Evolutionary conservation across 2,888 invertebrate species (phyloP).

Genomic region (Meandrusa payeni): DNA sequence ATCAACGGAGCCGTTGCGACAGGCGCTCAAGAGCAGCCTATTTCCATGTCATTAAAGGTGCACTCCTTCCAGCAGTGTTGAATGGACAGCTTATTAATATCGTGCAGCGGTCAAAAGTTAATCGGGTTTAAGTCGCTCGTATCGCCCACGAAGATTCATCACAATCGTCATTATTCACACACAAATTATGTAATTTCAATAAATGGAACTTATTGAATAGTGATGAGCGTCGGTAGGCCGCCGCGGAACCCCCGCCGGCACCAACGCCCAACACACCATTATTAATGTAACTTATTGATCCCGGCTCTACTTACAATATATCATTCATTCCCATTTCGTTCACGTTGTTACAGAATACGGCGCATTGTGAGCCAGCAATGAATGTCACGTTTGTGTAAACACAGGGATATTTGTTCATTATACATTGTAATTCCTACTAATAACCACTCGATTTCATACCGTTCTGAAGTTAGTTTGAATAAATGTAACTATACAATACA

Average conservation of each 20-base stretch:
- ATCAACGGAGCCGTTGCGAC: constrained; percentile 27
- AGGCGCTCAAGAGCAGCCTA: constrained; percentile 35
- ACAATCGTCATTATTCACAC: constrained; percentile 81
- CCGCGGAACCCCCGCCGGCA: constrained; percentile 61
- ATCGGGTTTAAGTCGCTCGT: constrained; percentile 77
- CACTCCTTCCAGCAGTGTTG: constrained; percentile 43
- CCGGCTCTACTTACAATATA: constrained; percentile 24
- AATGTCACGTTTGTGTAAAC: constrained; percentile 21
- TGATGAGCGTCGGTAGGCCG: constrained; percentile 78
- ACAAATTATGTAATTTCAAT: constrained; percentile 81
- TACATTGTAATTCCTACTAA: constrained; percentile 46
- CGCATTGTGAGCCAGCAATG: constrained; percentile 34
- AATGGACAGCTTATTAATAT: constrained; percentile 73
- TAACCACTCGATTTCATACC: constrained; percentile 67
- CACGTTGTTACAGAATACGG: constrained; percentile 6
- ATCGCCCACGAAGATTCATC: constrained; percentile 81
- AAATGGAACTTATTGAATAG: constrained; percentile 80
- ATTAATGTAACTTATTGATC: constrained; percentile 33
- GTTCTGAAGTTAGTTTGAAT: constrained; percentile 69
- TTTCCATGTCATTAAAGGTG: constrained; percentile 69
- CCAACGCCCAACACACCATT: constrained; percentile 37
- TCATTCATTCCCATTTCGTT: constrained; percentile 33
- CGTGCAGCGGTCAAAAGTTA: constrained; percentile 75
- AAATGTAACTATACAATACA: constrained; percentile 58
- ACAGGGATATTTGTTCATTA: constrained; percentile 27